Conservation (phyloP, 2,113 vertebrate species). For the Rallus limicola region DNA sequence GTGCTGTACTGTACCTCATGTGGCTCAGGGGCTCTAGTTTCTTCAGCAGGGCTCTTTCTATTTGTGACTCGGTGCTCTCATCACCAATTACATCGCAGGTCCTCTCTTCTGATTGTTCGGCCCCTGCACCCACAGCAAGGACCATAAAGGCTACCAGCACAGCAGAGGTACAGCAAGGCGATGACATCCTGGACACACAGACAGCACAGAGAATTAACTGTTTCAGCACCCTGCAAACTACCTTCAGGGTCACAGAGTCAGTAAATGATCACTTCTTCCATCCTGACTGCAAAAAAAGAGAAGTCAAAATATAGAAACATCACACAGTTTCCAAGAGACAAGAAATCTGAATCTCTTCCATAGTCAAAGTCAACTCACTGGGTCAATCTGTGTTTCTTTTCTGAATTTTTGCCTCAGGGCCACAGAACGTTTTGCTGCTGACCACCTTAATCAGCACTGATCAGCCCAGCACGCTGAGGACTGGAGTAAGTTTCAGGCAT, state of each 20-base stretch:
- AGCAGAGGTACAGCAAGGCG: conserved; percentile 14
- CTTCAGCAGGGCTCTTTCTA: conserved; percentile 71
- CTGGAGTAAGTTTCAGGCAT: background rate
- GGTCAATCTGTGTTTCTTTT: fast-evolving
- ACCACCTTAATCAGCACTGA: background rate
- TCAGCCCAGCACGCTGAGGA: background rate
- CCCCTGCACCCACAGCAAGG: background rate
- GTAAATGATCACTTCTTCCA: background rate
- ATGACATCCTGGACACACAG: conserved; percentile 68
- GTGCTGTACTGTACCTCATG: conserved; percentile 58
- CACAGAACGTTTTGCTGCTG: background rate
- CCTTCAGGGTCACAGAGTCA: background rate
- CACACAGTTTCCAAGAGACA: background rate
- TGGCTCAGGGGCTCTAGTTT: conserved; percentile 71
- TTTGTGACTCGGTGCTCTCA: conserved; percentile 63
- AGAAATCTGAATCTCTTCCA: background rate
- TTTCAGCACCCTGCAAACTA: background rate
- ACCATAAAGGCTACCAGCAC: conserved; percentile 43
- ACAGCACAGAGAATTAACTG: background rate
- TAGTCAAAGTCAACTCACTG: background rate
- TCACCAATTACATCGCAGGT: conserved; percentile 75
- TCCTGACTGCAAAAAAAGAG: background rate
- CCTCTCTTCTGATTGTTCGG: conserved; percentile 56
- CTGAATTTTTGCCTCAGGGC: background rate
- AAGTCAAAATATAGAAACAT: background rate